Percentiles rank a stretch among this genome's conserved stretches.
Evolutionary conservation across 2,113 vertebrate genomes (phyloP).

Genomic region (Mustela nigripes): DNA sequence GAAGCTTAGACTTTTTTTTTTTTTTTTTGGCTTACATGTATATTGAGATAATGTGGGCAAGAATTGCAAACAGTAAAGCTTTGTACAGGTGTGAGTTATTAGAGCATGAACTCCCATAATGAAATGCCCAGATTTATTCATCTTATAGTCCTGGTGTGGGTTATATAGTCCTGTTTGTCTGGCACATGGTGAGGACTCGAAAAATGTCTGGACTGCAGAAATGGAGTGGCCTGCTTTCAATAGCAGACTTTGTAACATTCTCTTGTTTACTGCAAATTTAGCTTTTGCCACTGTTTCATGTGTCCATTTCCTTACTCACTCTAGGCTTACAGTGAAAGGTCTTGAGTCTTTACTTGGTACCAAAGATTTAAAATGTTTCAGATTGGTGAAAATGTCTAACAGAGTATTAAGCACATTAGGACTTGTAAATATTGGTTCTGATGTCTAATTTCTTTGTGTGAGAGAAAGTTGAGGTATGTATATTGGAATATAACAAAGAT

Average conservation of each 20-base stretch:
- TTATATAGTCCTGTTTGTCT: neutral
- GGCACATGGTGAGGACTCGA: neutral
- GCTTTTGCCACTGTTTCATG: neutral
- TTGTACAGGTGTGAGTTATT: neutral
- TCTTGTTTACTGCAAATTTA: neutral
- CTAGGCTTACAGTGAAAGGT: neutral
- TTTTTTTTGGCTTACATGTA: neutral
- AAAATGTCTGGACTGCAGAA: neutral
- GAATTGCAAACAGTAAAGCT: neutral
- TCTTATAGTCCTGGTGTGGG: neutral
- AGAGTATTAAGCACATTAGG: neutral
- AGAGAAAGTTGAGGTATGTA: neutral
- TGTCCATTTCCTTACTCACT: neutral
- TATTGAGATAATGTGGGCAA: neutral
- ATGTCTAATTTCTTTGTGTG: conserved; percentile 27
- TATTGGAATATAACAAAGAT: neutral
- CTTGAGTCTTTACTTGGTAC: conserved; percentile 8
- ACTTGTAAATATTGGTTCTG: neutral
- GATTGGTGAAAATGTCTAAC: neutral
- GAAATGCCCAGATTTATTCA: neutral
- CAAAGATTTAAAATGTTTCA: conserved; percentile 19
- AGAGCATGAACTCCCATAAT: neutral
- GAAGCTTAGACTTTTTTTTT: neutral
- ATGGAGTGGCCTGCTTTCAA: neutral
- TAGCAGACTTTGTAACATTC: neutral